Evolutionary conservation across 2,888 invertebrate species (phyloP), one percentile per base, ranked within the genome.

Genomic region (Sarcophaga subvicina): DNA sequence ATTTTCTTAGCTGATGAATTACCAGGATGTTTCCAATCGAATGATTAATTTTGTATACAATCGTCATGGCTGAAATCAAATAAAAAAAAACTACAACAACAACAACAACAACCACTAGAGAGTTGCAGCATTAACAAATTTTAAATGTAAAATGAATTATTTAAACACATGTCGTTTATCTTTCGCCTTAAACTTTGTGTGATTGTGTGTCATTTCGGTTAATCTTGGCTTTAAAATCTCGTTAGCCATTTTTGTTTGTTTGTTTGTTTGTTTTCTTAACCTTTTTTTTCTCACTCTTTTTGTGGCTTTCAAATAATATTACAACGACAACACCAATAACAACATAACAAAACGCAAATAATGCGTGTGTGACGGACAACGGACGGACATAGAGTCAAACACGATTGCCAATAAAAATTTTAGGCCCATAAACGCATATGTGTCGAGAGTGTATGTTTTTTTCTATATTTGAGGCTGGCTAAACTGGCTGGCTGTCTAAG

Each of bases 141-240:
- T 54, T 71, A 37, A 37, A 71, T 12, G 27, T 63, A 27, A 79
- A 79, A 79, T 54, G 70, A 79, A 63, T 79, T 78, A 69, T 47
- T 77, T 72, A 71, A 80, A 72, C 64, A 64, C 70, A 80, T 72
- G 64, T 64, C 54, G 67, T 49, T 80, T 80, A 60, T 73, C 47
- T 73, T 14, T 66, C 60, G 73, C 80, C 66, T 73, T 80, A 67
- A 80, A 62, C 71, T 64, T 62, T 73, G 66, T 73, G 66, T 85
- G 81, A 82, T 85, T 54, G 70, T 85, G 81, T 85, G 81, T 79
- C 85, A 82, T 76, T 78, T 76, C 76, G 59, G 70, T 71, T 82
- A 85, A 85, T 85, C 81, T 78, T 75, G 73, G 81, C 85, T 71
- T 70, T 71, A 82, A 82, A 81, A 85, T 85, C 85, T 85, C 85